Evolutionary conservation across 2,797 vertebrate genomes (phyloP).

Genomic region (Enteromius viviparus): DNA sequence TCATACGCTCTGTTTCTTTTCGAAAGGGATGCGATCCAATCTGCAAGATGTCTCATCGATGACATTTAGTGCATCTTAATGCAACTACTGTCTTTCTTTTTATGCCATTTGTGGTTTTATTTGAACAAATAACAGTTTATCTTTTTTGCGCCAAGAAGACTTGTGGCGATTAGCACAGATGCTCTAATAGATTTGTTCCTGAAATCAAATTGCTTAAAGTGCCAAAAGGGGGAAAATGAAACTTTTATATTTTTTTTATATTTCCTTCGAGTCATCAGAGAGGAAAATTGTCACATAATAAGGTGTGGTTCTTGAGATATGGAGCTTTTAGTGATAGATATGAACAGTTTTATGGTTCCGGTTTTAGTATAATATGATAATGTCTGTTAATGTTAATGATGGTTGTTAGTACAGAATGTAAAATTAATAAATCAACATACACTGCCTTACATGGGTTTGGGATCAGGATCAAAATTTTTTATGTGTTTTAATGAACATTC

Average conservation of each 20-base stretch:
- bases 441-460: no score
- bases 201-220: not conserved
- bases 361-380: not conserved
- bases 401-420: not conserved
- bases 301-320: not conserved
- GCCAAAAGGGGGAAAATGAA: not conserved
- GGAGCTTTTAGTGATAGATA: not conserved
- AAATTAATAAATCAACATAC: not conserved
- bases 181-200: not conserved
- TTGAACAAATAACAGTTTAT: not conserved
- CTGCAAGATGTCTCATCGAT: not conserved
- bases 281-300: not conserved
- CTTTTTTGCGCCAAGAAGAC: not conserved
- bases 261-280: not conserved
- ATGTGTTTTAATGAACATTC: no score
- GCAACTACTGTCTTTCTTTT: not conserved
- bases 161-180: not conserved
- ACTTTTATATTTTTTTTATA: not conserved
- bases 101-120: not conserved
- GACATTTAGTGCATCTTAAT: slow-evolving; percentile 37
- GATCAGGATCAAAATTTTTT: no score
- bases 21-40: not conserved
- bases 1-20: not conserved
- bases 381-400: not conserved
- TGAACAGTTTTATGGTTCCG: not conserved